These are phyloP conservation scores for Aselliscus stoliczkanus DNA, from an alignment of 2,797 vertebrate genomes.

Conservation along the genomic window DNA sequence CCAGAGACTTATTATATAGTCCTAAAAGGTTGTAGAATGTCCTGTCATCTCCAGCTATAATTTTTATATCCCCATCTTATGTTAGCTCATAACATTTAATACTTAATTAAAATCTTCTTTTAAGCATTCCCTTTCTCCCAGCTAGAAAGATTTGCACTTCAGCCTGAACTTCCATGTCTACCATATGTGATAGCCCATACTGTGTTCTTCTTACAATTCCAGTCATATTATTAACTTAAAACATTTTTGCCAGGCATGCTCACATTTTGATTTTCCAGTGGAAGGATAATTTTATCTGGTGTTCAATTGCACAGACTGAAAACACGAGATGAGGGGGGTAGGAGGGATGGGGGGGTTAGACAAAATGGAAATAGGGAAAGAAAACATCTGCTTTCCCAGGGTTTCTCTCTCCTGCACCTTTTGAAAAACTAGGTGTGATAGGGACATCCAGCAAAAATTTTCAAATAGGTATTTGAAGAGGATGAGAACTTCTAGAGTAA, in stretches of 20 bases:
- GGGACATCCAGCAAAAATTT: neutral
- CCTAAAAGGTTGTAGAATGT: neutral
- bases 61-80: conserved; percentile 5
- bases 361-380: neutral
- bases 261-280: conserved; percentile 10
- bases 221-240: conserved; percentile 22
- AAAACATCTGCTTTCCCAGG: neutral
- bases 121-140: neutral
- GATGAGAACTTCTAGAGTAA: neutral
- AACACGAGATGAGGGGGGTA: neutral
- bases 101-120: neutral
- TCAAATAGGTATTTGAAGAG: neutral
- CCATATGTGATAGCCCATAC: neutral
- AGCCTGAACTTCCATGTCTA: conserved; percentile 52
- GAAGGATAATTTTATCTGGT: conserved; percentile 13
- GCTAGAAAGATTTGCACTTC: conserved; percentile 29
- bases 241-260: neutral
- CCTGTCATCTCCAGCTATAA: neutral
- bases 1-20: conserved; percentile 10
- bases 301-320: conserved; percentile 2
- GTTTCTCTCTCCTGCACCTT: neutral
- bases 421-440: neutral
- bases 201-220: conserved; percentile 22
- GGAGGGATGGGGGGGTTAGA: rapidly evolving
- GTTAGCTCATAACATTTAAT: conserved; percentile 46